Conservation (phyloP, 2,113 vertebrate species). For the Larimichthys crocea region DNA sequence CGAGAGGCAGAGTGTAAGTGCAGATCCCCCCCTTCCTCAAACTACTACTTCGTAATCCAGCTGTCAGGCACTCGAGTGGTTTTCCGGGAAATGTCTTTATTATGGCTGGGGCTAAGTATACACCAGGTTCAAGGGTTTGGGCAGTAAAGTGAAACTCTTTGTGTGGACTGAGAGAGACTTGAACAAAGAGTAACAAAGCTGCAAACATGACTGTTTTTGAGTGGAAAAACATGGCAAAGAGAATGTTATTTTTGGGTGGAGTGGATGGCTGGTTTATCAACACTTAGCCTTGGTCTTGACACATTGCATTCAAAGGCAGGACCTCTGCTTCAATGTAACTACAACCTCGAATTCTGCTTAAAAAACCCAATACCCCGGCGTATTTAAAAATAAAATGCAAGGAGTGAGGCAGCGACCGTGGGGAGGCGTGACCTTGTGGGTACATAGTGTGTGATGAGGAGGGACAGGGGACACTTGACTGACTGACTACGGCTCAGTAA, state of each 20-base stretch:
- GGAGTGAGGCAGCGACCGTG: neutral
- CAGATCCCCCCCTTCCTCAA: neutral
- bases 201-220: too few species aligned
- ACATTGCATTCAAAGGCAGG: neutral
- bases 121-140: neutral
- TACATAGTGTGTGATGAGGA: neutral
- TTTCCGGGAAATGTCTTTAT: neutral
- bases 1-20: conserved; percentile 86
- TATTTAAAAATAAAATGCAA: neutral
- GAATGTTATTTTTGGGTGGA: too few species aligned
- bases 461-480: neutral
- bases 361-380: neutral
- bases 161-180: neutral
- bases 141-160: neutral
- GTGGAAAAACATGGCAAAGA: too few species aligned
- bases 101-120: neutral
- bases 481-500: too few species aligned
- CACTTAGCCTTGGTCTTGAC: too few species aligned
- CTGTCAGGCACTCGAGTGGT: neutral
- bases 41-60: neutral
- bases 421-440: neutral
- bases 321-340: neutral
- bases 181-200: neutral
- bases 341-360: too few species aligned
- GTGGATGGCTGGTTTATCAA: too few species aligned